phyloP scores from a whole-genome alignment of 30 jellyfish, hydroid and myxozoan genomes.

The Pseudorhiza aurosa region DNA sequence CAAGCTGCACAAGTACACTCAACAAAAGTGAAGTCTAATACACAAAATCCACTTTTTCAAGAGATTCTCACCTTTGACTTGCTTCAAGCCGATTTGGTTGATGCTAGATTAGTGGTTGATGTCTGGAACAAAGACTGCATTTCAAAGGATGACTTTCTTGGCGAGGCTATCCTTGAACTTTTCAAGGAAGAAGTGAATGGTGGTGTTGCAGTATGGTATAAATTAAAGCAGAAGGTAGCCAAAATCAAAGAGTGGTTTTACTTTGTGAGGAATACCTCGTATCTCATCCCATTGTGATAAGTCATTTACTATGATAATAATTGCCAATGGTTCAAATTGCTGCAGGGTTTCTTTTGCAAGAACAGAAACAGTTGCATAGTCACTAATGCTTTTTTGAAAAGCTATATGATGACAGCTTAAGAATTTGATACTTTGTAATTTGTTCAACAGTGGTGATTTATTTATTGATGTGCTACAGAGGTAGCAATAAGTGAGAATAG shows the following conservation, averaged over 20 bases:
- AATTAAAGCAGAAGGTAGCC: slow-evolving; percentile 76
- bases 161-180: slow-evolving; percentile 75
- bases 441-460: too few relatives aligned
- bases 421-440: too few relatives aligned
- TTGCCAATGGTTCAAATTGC: too few relatives aligned
- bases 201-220: slow-evolving; percentile 78
- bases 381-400: too few relatives aligned
- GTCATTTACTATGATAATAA: too few relatives aligned
- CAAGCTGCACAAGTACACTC: slow-evolving; percentile 41
- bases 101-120: slow-evolving; percentile 52
- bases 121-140: slow-evolving; percentile 79
- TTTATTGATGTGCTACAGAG: too few relatives aligned
- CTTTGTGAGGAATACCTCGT: background rate
- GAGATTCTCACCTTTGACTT: slow-evolving; percentile 78
- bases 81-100: slow-evolving; percentile 59
- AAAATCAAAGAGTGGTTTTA: background rate
- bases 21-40: slow-evolving; percentile 65
- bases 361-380: too few relatives aligned
- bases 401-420: too few relatives aligned
- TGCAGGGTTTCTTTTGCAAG: too few relatives aligned
- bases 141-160: slow-evolving; percentile 81
- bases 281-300: too few relatives aligned
- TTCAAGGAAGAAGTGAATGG: slow-evolving; percentile 73
- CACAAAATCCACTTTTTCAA: slow-evolving; percentile 79
- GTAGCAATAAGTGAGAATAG: too few relatives aligned